phyloP scores from a whole-genome alignment of 2,113 vertebrate genomes.

The Rallus limicola region DNA sequence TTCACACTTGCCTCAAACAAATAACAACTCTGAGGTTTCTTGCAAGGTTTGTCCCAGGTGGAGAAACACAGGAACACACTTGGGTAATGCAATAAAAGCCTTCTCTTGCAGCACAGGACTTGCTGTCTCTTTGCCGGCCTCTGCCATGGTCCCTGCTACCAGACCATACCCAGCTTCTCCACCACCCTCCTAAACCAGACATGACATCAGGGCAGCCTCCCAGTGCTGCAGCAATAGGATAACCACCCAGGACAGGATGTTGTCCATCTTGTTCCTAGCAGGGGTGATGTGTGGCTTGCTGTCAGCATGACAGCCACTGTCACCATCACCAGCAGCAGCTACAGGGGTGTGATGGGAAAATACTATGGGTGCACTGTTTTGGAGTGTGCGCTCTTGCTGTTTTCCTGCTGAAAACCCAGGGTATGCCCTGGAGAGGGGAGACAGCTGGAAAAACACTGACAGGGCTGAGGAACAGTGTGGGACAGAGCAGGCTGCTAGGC shows the following conservation, averaged over 20 bases:
- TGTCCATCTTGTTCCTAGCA: background rate
- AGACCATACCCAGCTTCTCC: background rate
- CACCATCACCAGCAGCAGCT: accelerated
- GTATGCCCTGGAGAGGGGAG: background rate
- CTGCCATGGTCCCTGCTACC: background rate
- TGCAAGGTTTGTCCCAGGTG: background rate
- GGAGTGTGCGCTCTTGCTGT: background rate
- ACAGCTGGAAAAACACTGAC: background rate
- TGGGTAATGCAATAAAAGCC: background rate
- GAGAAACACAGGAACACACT: background rate
- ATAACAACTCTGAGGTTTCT: background rate
- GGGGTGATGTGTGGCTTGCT: accelerated
- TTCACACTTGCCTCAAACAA: background rate
- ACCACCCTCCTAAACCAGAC: background rate
- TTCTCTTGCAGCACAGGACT: background rate
- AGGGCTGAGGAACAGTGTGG: background rate
- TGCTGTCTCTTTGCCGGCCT: background rate
- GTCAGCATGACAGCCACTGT: background rate
- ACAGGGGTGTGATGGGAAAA: background rate
- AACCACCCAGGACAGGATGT: background rate
- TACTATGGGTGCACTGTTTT: background rate
- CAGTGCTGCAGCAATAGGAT: background rate
- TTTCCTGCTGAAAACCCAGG: background rate
- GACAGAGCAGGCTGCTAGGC: background rate
- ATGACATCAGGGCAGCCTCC: background rate